Evolutionary conservation across 1,140 invertebrate species (phyloP), one percentile per base, ranked within the genome.

Genomic region (Calephelis virginiensis): DNA sequence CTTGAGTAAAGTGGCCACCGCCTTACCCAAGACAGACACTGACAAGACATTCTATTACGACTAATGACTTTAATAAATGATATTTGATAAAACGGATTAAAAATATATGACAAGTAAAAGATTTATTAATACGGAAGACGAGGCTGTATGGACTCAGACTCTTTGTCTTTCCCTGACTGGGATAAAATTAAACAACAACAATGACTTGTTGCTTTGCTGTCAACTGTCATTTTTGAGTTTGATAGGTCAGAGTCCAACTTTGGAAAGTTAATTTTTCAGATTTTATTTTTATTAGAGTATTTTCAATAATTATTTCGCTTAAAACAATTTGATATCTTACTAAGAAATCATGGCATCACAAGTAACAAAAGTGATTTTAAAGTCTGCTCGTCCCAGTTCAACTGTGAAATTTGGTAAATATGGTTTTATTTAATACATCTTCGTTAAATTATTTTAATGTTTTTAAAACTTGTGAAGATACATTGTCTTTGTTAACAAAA

Each of bases 241-340:
- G 76, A 76, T 76, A 80, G 87, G 82, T 87, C 85, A 90, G 70
- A 90, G 87, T 90, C 87, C 87, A 90, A 87, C 81, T 85, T 83
- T 80, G 40, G 3, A 43, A 43, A 43, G 40, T 43, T 43, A 43
- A 43, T 9, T 75, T 70, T 61, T 62, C 61, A 47, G 38, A 68
- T 66, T 65, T 71, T 63, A 61, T 62, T 73, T 75, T 64, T 66
- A 61, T 73, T 76, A 71, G 71, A 73, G 50, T 78, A 75, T 70
- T 69, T 53, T 65, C 45, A 47, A 12, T 48, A 38, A 50, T 38
- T 37, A 12, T 48, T 50, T 28, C 8, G 8, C 8, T 5, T 64
- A 37, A 28, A 48, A 64, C 14, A 48, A 37, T 10, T 11, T 56
- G 8, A 28, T 56, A 45, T 43, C 13, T 28, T 28, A 10, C 7